These are phyloP conservation scores for Prolemur simus DNA, from an alignment of 2,113 vertebrate species.

Conservation along the genomic window DNA sequence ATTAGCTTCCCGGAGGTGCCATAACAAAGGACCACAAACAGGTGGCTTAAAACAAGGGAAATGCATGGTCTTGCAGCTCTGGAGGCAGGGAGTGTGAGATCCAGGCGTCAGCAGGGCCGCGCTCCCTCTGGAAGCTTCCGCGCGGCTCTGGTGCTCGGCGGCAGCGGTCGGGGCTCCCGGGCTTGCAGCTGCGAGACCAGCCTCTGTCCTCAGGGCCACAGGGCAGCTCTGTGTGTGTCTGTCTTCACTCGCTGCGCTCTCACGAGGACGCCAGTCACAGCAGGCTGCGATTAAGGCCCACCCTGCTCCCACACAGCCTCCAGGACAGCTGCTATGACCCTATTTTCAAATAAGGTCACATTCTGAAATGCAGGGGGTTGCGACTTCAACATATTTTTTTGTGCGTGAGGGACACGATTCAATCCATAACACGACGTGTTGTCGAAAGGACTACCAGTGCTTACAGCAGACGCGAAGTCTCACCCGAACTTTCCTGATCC, in stretches of 20 bases:
- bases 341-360: not conserved
- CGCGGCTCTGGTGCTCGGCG: not conserved
- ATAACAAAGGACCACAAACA: not conserved
- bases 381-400: not conserved
- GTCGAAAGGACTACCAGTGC: not conserved
- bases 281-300: no score
- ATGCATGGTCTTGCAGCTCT: not conserved
- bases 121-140: not conserved
- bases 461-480: not conserved
- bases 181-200: not conserved
- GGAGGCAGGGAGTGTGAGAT: not conserved
- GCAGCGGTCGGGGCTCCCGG: not conserved
- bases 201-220: not conserved
- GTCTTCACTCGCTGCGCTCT: not conserved
- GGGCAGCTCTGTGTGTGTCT: not conserved
- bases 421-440: not conserved
- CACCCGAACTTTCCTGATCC: not conserved
- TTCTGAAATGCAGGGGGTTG: no score
- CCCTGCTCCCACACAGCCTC: not conserved
- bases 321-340: not conserved
- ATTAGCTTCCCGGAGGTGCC: not conserved
- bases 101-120: fast-evolving
- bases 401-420: not conserved
- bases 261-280: not conserved
- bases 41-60: not conserved